phyloP scores from a whole-genome alignment of 2,797 vertebrate species.

The Uromys caudimaculatus region DNA sequence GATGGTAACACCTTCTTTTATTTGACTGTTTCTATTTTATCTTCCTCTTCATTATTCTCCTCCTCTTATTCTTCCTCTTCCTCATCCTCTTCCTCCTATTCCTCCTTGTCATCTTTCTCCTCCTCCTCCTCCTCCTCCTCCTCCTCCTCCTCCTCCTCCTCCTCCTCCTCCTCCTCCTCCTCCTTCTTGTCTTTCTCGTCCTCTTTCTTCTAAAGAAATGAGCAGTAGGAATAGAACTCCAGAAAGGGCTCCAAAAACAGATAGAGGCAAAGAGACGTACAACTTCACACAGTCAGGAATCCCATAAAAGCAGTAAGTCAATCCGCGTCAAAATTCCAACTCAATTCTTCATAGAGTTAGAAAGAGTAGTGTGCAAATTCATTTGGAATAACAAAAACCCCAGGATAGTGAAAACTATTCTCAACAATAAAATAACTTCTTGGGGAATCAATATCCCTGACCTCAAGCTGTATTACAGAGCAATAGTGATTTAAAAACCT shows the following conservation, averaged over 20 bases:
- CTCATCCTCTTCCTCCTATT: not conserved
- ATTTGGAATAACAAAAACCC: no score
- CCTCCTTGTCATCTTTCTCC: not conserved
- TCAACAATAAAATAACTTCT: no score
- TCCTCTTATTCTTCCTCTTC: not conserved
- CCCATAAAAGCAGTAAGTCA: not conserved
- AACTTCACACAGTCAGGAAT: not conserved
- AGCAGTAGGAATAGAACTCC: not conserved
- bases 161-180: no score
- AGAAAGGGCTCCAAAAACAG: not conserved
- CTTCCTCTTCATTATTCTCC: not conserved
- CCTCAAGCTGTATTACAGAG: no score
- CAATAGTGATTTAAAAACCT: no score
- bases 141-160: not conserved
- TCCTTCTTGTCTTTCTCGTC: not conserved
- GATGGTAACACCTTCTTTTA: no score
- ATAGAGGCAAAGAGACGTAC: not conserved
- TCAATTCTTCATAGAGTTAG: no score
- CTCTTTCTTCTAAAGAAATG: not conserved
- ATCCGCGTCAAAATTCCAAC: no score
- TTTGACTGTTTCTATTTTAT: no score
- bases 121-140: accelerated
- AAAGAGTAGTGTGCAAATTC: no score
- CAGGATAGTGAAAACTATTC: no score
- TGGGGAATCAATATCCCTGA: no score